phyloP scores from a whole-genome alignment of 2,113 vertebrate genomes.

The Trichomycterus rosablanca region DNA sequence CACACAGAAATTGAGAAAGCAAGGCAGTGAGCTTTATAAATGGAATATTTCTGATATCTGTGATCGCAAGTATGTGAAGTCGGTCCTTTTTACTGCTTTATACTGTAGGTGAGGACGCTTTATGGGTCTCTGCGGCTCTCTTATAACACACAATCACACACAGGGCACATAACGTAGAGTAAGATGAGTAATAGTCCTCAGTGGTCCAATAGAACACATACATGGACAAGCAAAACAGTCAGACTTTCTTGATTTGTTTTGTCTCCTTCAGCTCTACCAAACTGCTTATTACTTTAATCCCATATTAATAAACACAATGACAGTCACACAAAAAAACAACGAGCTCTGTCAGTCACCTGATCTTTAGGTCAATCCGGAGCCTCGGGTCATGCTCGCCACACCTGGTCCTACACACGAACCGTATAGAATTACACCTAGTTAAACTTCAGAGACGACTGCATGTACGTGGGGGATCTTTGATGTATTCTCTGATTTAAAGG shows the following conservation, averaged over 20 bases:
- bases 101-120: constrained; percentile 18
- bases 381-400: constrained; percentile 17
- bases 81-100: constrained; percentile 18
- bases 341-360: neutral
- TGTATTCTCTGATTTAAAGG: constrained; percentile 40
- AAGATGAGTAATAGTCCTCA: constrained; percentile 21
- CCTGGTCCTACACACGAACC: constrained; percentile 28
- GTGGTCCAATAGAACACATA: constrained; percentile 22
- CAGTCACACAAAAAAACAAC: neutral
- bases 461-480: constrained; percentile 33
- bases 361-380: neutral
- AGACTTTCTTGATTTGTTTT: constrained; percentile 6
- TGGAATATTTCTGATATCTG: constrained; percentile 16
- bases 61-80: constrained; percentile 16
- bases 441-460: constrained; percentile 16
- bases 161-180: constrained; percentile 1
- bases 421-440: constrained; percentile 35
- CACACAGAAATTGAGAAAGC: constrained; percentile 6
- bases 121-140: constrained; percentile 25
- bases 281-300: neutral
- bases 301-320: constrained; percentile 11
- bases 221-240: constrained; percentile 7
- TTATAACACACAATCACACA: constrained; percentile 13
- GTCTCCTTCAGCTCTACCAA: neutral
- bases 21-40: constrained; percentile 12